Percentiles rank a stretch among this genome's conserved stretches.
Evolutionary conservation across 2,888 invertebrate genomes (phyloP).

Genomic region (Drosophila anomalata): DNA sequence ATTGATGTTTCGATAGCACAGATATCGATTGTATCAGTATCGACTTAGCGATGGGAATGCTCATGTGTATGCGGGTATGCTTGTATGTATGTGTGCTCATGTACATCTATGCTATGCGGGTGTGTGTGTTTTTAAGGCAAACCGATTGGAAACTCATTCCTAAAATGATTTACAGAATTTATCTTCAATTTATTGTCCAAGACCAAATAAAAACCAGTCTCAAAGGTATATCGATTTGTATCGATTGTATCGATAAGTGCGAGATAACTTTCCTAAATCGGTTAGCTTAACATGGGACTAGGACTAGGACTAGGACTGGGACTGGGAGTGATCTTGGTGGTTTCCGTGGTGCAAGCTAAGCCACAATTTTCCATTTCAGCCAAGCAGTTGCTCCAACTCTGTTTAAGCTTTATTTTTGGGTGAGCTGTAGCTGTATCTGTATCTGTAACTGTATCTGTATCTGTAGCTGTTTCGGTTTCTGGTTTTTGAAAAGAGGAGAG

Average conservation of each 20-base stretch:
- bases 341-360: conserved; percentile 61
- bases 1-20: conserved; percentile 29
- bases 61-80: conserved; percentile 58
- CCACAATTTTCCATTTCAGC: conserved; percentile 41
- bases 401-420: conserved; percentile 2
- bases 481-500: not conserved
- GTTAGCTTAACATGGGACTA: conserved; percentile 28
- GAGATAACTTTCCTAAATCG: conserved; percentile 14
- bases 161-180: conserved; percentile 3
- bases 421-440: conserved; percentile 23
- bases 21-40: conserved; percentile 48
- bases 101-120: conserved; percentile 24
- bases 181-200: conserved; percentile 8
- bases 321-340: not conserved
- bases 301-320: not conserved
- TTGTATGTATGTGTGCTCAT: conserved; percentile 21
- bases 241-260: not conserved
- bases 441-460: conserved; percentile 7
- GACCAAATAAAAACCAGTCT: conserved; percentile 31
- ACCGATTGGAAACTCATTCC: conserved; percentile 20
- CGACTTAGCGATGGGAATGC: conserved; percentile 76
- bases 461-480: not conserved
- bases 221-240: not conserved
- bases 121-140: conserved; percentile 19
- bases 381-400: conserved; percentile 33